phyloP scores from a whole-genome alignment of 1,140 invertebrate species.

The Argopecten irradians region DNA sequence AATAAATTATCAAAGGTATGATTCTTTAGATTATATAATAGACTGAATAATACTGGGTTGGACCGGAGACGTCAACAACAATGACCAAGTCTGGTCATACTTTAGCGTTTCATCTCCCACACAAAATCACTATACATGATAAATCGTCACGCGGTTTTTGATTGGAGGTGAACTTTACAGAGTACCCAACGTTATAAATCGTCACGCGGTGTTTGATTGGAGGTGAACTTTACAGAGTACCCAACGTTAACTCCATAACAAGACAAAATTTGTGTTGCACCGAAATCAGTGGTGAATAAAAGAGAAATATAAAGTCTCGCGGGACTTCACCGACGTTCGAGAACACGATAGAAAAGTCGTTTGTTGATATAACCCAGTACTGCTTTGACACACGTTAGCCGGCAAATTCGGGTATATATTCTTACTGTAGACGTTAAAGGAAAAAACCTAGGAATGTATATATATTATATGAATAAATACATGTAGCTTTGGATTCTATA shows the following conservation, averaged over 20 bases:
- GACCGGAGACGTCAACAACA: too few relatives aligned
- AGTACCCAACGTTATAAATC: neutral
- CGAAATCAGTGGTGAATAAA: neutral
- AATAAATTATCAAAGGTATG: too few relatives aligned
- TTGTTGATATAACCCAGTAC: neutral
- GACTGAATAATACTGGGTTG: too few relatives aligned
- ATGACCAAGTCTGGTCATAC: too few relatives aligned
- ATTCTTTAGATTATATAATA: too few relatives aligned
- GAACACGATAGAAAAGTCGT: neutral
- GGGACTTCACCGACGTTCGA: neutral
- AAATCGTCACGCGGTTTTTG: neutral
- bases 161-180: neutral
- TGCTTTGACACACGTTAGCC: neutral
- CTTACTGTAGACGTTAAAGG: too few relatives aligned
- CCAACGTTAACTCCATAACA: neutral
- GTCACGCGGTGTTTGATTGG: neutral
- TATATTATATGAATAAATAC: too few relatives aligned
- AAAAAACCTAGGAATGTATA: too few relatives aligned
- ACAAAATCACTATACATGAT: neutral
- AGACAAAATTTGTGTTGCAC: neutral
- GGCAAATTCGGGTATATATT: neutral
- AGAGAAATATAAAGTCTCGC: neutral
- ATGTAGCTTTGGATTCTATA: too few relatives aligned
- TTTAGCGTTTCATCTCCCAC: neutral
- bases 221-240: neutral